Evolutionary conservation across 2,888 invertebrate species (phyloP).

Genomic region (Bedellia somnulentella): DNA sequence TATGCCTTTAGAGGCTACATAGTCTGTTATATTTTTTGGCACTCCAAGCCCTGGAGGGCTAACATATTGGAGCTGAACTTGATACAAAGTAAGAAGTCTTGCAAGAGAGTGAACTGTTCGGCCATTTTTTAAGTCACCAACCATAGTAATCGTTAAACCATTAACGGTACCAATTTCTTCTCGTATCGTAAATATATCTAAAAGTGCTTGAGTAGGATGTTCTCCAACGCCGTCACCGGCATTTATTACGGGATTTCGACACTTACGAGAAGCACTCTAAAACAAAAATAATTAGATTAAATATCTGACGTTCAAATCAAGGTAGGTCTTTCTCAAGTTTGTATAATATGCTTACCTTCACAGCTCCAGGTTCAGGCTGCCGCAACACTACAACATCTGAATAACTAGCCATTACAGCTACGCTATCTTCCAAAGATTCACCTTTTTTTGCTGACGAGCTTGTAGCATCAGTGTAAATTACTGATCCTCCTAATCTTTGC

Average conservation of each 20-base stretch:
- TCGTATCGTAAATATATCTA: constrained; percentile 97
- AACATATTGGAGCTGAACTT: constrained; percentile 90
- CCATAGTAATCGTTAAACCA: constrained; percentile 95
- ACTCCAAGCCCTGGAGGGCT: constrained; percentile 85
- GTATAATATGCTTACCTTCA: constrained; percentile 65
- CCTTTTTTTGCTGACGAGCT: constrained; percentile 96
- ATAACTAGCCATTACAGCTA: constrained; percentile 87
- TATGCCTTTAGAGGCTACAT: constrained; percentile 77
- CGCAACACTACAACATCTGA: constrained; percentile 92
- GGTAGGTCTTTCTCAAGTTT: constrained; percentile 1
- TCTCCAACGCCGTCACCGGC: constrained; percentile 98
- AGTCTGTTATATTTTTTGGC: constrained; percentile 85
- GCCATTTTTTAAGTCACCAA: constrained; percentile 97
- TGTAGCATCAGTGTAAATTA: constrained; percentile 86
- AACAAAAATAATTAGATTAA: background rate
- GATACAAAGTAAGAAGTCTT: constrained; percentile 88
- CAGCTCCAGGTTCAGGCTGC: constrained; percentile 92
- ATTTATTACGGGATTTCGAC: constrained; percentile 91
- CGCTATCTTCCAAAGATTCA: constrained; percentile 89
- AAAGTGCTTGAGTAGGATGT: constrained; percentile 95
- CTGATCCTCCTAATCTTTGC: constrained; percentile 92
- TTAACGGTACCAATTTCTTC: constrained; percentile 99
- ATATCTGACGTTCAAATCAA: background rate
- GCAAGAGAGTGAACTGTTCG: constrained; percentile 98
- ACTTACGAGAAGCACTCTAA: constrained; percentile 77